Evolutionary conservation across 2,797 vertebrate species (phyloP).

Genomic region (Yasuhikotakia modesta): DNA sequence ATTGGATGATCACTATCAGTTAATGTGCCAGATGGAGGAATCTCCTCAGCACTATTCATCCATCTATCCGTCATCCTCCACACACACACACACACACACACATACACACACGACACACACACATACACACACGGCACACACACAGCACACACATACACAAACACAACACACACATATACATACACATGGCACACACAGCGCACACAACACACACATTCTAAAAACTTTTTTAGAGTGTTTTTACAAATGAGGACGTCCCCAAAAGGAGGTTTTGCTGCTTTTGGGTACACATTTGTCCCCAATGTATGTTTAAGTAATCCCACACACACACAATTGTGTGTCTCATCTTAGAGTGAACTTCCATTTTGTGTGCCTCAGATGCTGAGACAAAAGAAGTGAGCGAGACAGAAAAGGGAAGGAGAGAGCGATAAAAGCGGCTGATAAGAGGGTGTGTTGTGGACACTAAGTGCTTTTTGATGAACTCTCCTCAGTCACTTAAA

Average conservation of each 20-base stretch:
- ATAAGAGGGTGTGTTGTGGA: conserved; percentile 46
- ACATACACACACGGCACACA: no score
- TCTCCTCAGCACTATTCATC: conserved; percentile 38
- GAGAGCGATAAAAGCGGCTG: conserved; percentile 45
- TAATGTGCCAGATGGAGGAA: conserved; percentile 15
- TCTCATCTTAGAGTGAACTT: conserved; percentile 26
- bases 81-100: conserved; percentile 13
- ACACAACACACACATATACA: conserved; percentile 17
- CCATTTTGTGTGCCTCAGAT: conserved; percentile 43
- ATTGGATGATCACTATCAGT: conserved; percentile 58
- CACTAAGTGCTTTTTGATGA: conserved; percentile 49
- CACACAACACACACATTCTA: conserved; percentile 18
- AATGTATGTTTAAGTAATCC: no score
- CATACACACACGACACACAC: no score
- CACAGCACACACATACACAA: conserved; percentile 22
- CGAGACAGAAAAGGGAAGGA: conserved; percentile 40
- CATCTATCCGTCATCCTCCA: conserved; percentile 25
- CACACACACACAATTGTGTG: conserved; percentile 17
- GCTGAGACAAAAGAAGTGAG: conserved; percentile 46
- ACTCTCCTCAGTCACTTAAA: conserved; percentile 40
- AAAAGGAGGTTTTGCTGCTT: no score
- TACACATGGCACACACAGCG: no score
- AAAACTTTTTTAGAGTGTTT: no score
- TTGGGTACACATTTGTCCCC: no score
- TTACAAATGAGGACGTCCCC: no score